These are phyloP conservation scores for Xiphophorus couchianus DNA, from an alignment of 2,113 vertebrate genomes.

Conservation along the genomic window DNA sequence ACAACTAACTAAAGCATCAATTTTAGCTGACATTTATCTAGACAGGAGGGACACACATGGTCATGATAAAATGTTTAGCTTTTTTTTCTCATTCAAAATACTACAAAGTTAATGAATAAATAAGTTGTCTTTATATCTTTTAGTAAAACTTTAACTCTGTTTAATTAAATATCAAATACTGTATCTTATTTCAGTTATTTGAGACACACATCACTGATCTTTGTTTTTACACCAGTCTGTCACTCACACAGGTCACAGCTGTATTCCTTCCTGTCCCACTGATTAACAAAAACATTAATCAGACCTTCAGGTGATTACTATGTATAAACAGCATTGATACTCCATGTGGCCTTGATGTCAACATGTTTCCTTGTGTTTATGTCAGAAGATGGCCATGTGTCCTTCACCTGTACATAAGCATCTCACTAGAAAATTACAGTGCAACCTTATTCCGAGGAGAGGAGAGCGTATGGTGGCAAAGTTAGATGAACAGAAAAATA, in stretches of 20 bases:
- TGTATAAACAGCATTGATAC: constrained; percentile 66
- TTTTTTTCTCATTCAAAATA: not conserved
- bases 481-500: constrained; percentile 24
- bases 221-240: constrained; percentile 20
- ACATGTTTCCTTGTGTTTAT: constrained; percentile 63
- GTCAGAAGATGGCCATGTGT: constrained; percentile 45
- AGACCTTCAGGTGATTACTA: constrained; percentile 64
- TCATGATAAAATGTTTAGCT: too few relatives aligned
- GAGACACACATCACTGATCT: constrained; percentile 3
- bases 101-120: not conserved
- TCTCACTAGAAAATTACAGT: constrained; percentile 31
- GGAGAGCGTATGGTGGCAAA: constrained; percentile 13
- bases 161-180: not conserved
- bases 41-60: too few relatives aligned
- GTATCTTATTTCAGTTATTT: constrained; percentile 9
- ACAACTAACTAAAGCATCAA: too few relatives aligned
- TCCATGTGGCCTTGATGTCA: constrained; percentile 62
- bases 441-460: constrained; percentile 20
- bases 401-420: constrained; percentile 60
- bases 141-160: not conserved
- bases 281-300: constrained; percentile 76
- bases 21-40: too few relatives aligned
- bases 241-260: constrained; percentile 32
- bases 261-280: constrained; percentile 55
- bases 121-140: not conserved